Percentiles rank a stretch among this genome's conserved stretches.
Evolutionary conservation across 1,140 invertebrate species (phyloP).

Genomic region (Drosophila neocordata): DNA sequence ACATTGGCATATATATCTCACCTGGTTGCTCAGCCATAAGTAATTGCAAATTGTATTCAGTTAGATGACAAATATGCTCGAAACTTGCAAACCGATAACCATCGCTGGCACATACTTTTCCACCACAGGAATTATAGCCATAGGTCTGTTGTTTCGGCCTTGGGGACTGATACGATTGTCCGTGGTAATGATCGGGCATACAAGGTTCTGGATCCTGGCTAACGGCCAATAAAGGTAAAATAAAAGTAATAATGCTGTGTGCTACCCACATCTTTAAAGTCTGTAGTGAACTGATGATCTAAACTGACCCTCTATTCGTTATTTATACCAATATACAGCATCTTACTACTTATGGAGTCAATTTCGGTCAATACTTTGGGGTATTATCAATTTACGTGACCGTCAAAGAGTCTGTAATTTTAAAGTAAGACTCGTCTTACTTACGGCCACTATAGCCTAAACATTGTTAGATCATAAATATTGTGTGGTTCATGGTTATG

Average conservation of each 20-base stretch:
- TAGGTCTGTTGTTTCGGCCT: neutral
- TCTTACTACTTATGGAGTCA: neutral
- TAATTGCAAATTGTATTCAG: conserved; percentile 38
- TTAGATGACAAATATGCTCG: conserved; percentile 37
- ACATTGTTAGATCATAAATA: neutral
- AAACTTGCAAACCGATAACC: conserved; percentile 47
- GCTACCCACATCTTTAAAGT: conserved; percentile 35
- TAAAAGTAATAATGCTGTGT: neutral
- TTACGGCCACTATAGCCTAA: neutral
- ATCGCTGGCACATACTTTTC: conserved; percentile 36
- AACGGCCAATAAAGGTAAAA: neutral
- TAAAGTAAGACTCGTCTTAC: conserved; percentile 3
- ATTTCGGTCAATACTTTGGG: neutral
- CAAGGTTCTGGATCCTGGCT: conserved; percentile 20
- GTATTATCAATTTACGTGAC: conserved; percentile 36
- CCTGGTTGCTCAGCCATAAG: conserved; percentile 35
- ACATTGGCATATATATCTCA: too few relatives aligned
- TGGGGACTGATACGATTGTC: neutral
- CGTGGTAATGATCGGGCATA: neutral
- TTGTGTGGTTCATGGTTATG: neutral
- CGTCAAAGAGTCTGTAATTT: neutral
- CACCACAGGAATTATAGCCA: conserved; percentile 29
- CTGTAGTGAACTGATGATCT: conserved; percentile 15
- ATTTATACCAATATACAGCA: conserved; percentile 27
- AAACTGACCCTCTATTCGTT: conserved; percentile 8